These are phyloP conservation scores for Gymnothorax reevesii DNA, from an alignment of 2,797 vertebrate species.

Conservation along the genomic window DNA sequence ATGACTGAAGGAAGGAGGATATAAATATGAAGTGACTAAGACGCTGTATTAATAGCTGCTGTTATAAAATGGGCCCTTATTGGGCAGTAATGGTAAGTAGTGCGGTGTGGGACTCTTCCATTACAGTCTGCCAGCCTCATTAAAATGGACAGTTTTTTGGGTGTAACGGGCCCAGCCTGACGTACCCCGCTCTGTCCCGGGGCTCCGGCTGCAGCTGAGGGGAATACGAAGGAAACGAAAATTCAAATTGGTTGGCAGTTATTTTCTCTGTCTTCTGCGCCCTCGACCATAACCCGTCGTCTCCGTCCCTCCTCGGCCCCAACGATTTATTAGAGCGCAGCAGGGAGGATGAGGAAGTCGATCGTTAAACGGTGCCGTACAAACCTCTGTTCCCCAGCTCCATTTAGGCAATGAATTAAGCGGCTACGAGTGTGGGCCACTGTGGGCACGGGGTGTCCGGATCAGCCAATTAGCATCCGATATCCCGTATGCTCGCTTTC, in stretches of 20 bases:
- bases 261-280: constrained; percentile 44
- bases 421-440: too few species aligned
- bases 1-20: background rate
- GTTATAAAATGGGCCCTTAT: background rate
- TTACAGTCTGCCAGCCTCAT: background rate
- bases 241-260: constrained; percentile 48
- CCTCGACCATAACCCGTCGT: constrained; percentile 23
- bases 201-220: background rate
- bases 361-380: constrained; percentile 29
- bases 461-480: background rate
- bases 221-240: constrained; percentile 24
- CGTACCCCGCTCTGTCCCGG: background rate
- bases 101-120: background rate
- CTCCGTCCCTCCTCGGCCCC: constrained; percentile 37
- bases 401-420: background rate
- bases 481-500: background rate
- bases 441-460: background rate
- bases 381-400: background rate
- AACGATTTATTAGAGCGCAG: constrained; percentile 44
- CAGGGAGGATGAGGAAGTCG: constrained; percentile 37
- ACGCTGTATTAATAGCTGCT: background rate
- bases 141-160: background rate
- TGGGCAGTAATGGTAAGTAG: background rate
- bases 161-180: background rate
- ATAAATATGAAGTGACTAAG: background rate